A percentile compares a stretch with the other conserved stretches of the same genome.
Conservation (phyloP, 2,113 vertebrate species). For the Galemys pyrenaicus region DNA sequence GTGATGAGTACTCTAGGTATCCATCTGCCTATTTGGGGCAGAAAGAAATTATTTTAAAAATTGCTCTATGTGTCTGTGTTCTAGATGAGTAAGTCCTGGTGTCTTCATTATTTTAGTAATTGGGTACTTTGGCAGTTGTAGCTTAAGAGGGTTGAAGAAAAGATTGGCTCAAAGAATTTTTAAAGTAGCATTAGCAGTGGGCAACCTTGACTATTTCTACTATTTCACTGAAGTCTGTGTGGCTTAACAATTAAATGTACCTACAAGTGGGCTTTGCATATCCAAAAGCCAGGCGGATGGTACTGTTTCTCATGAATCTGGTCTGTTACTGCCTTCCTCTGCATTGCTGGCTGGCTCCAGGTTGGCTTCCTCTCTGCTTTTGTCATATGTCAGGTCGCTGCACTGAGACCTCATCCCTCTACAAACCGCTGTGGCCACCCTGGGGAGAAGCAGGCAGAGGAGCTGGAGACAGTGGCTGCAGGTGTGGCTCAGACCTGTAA, state of each 20-base stretch:
- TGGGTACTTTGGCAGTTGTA: neutral
- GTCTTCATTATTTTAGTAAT: neutral
- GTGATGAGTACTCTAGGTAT: neutral
- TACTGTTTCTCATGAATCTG: neutral
- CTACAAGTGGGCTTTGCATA: neutral
- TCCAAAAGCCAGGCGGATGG: neutral
- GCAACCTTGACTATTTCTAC: neutral
- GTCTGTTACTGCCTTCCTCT: neutral
- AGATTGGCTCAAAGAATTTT: neutral
- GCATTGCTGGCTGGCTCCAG: neutral
- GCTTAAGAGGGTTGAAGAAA: neutral
- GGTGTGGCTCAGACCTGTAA: neutral
- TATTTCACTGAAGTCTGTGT: neutral
- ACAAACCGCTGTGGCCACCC: neutral
- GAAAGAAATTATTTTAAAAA: constrained; percentile 8
- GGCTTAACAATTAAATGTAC: neutral
- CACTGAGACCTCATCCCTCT: accelerated
- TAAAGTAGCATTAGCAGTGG: neutral
- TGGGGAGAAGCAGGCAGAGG: neutral
- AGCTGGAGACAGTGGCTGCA: neutral
- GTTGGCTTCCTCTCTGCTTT: neutral
- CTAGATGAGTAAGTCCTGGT: neutral
- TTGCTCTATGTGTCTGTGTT: neutral
- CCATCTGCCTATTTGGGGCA: neutral
- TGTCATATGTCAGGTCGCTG: neutral